phyloP scores from a whole-genome alignment of 1,140 invertebrate genomes.

The Sinonovacula constricta region DNA sequence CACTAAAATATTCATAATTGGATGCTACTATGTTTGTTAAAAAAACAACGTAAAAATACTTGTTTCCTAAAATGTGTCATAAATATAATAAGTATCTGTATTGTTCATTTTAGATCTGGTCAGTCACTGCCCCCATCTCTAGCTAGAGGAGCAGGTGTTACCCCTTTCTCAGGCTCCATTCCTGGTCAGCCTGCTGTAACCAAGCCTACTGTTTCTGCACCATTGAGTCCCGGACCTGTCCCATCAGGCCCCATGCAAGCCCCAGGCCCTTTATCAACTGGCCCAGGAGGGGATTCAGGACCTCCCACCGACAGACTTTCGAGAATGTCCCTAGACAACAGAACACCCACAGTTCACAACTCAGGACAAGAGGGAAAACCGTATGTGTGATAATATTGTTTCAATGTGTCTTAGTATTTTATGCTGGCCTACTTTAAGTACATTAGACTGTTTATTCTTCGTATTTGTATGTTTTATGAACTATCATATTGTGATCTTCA shows the following conservation, averaged over 20 bases:
- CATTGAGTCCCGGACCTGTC: not conserved
- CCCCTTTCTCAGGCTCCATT: no score
- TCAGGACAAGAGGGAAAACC: constrained; percentile 50
- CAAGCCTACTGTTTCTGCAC: not conserved
- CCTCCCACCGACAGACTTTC: constrained; percentile 48
- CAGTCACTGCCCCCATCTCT: constrained; percentile 36
- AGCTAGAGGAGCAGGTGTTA: constrained; percentile 16
- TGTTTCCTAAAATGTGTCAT: no score
- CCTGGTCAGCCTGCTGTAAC: no score
- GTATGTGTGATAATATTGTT: no score
- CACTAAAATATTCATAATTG: no score
- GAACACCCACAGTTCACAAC: constrained; percentile 31
- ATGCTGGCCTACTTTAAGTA: no score
- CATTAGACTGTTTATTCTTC: no score
- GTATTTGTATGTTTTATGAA: no score
- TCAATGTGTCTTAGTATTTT: no score
- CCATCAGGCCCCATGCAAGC: not conserved
- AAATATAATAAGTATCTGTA: not conserved
- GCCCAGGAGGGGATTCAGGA: not conserved
- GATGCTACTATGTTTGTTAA: no score
- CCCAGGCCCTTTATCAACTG: constrained; percentile 12
- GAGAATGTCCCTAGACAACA: constrained; percentile 49
- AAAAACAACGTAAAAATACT: no score
- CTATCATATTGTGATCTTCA: no score
- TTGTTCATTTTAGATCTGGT: constrained; percentile 12